phyloP scores from a whole-genome alignment of 2,888 invertebrate genomes.

The Drosophila infuscata region DNA sequence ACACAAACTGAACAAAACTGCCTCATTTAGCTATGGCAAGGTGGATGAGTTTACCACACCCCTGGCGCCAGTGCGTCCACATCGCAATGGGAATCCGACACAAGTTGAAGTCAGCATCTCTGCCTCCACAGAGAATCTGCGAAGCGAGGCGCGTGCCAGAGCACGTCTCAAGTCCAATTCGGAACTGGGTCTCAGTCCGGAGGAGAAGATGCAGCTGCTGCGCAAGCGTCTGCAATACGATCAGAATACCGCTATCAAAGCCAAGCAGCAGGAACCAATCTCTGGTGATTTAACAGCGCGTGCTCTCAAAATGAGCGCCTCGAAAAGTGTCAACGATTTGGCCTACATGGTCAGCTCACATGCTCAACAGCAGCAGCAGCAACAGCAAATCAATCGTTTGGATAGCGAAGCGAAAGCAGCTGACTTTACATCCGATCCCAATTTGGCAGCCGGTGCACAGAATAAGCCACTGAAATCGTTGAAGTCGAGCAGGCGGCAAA shows the following conservation, averaged over 20 bases:
- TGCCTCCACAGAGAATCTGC: slow-evolving; percentile 87
- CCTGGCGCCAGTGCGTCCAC: slow-evolving; percentile 50
- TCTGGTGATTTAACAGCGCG: slow-evolving; percentile 62
- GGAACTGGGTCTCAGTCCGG: slow-evolving; percentile 90
- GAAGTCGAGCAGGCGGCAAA: slow-evolving; percentile 81
- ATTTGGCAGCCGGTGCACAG: slow-evolving; percentile 81
- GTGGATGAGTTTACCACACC: slow-evolving; percentile 49
- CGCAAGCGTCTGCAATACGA: slow-evolving; percentile 84
- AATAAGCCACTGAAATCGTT: slow-evolving; percentile 57
- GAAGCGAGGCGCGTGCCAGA: slow-evolving; percentile 88
- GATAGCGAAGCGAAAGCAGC: slow-evolving; percentile 65
- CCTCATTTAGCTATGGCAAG: slow-evolving; percentile 81
- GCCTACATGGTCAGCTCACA: slow-evolving; percentile 73
- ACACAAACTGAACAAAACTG: slow-evolving; percentile 83
- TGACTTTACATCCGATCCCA: slow-evolving; percentile 87
- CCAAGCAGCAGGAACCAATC: slow-evolving; percentile 44
- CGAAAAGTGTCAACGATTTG: slow-evolving; percentile 85
- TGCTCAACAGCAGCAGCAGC: slow-evolving; percentile 52
- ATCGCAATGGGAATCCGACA: slow-evolving; percentile 27
- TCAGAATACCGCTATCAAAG: slow-evolving; percentile 45
- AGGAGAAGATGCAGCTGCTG: slow-evolving; percentile 87
- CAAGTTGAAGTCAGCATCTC: slow-evolving; percentile 44
- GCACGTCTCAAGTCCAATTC: slow-evolving; percentile 90
- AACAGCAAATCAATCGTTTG: slow-evolving; percentile 26
- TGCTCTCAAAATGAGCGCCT: slow-evolving; percentile 84